Evolutionary conservation across 2,888 invertebrate species (phyloP).

Genomic region (Trichacis sp.): DNA sequence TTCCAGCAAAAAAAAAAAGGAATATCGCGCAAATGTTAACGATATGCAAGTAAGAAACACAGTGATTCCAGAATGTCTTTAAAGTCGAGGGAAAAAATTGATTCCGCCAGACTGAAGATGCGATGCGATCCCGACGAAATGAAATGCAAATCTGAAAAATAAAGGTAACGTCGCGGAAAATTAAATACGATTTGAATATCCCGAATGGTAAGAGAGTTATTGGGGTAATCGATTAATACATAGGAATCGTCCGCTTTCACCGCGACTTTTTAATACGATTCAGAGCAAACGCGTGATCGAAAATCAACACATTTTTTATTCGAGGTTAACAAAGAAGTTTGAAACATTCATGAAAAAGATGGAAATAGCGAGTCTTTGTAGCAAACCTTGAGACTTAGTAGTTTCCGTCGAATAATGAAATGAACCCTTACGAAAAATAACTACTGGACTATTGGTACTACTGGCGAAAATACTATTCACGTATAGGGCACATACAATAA

Average conservation of each 20-base stretch:
- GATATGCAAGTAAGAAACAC: constrained; percentile 60
- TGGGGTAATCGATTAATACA: constrained; percentile 58
- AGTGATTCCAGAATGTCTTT: constrained; percentile 58
- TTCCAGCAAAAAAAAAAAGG: constrained; percentile 20
- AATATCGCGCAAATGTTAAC: constrained; percentile 55
- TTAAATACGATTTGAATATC: constrained; percentile 66
- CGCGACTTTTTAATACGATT: background rate
- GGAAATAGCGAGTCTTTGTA: background rate
- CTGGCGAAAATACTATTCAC: too few relatives aligned
- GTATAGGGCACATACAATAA: too few relatives aligned
- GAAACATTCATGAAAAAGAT: background rate
- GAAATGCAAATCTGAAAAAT: constrained; percentile 65
- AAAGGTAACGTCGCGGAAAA: constrained; percentile 65
- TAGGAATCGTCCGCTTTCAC: constrained; percentile 25
- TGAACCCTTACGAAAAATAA: too few relatives aligned
- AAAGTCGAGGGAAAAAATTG: constrained; percentile 36
- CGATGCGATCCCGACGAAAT: constrained; percentile 57
- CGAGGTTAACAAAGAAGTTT: background rate
- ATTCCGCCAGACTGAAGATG: constrained; percentile 37
- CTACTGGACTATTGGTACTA: too few relatives aligned
- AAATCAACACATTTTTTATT: background rate
- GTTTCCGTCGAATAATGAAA: background rate
- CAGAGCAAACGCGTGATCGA: background rate
- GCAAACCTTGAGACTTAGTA: background rate
- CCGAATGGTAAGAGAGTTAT: constrained; percentile 62